These are phyloP conservation scores for Carassius carassius DNA, from an alignment of 2,113 vertebrate species.

Conservation along the genomic window DNA sequence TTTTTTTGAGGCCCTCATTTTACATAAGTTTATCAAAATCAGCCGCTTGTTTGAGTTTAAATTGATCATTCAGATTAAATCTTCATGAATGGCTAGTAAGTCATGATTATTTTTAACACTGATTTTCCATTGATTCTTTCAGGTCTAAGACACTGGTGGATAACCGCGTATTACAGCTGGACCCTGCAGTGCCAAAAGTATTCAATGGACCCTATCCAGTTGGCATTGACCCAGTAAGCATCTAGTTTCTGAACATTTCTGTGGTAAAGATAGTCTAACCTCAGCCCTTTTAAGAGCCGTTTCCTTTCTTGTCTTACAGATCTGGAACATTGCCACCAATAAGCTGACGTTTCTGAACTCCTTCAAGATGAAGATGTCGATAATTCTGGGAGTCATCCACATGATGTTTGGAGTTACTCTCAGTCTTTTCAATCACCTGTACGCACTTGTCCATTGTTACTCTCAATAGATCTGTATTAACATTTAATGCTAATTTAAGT, in stretches of 20 bases:
- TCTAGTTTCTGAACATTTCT: neutral
- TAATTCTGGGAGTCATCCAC: slow-evolving; percentile 91
- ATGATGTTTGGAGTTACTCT: slow-evolving; percentile 93
- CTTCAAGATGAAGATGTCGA: slow-evolving; percentile 99
- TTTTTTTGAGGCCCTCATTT: too few species aligned
- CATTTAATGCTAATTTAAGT: neutral
- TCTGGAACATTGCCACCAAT: slow-evolving; percentile 94
- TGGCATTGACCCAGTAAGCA: slow-evolving; percentile 93
- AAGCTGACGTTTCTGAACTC: slow-evolving; percentile 97
- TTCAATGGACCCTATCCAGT: slow-evolving; percentile 93
- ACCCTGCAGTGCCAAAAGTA: slow-evolving; percentile 84
- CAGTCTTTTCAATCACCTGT: slow-evolving; percentile 95
- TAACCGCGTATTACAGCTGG: slow-evolving; percentile 82
- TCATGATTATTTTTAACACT: neutral
- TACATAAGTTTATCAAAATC: neutral
- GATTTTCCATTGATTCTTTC: neutral
- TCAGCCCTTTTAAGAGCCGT: neutral
- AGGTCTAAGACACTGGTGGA: slow-evolving; percentile 77
- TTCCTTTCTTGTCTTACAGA: slow-evolving; percentile 71
- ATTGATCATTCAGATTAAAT: neutral
- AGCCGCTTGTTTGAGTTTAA: neutral
- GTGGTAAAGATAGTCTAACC: neutral
- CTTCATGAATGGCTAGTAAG: neutral
- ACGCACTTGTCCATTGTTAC: slow-evolving; percentile 58
- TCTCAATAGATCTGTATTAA: neutral